These are phyloP conservation scores for Eilema sororculum DNA, from an alignment of 2,888 invertebrate genomes.

Conservation along the genomic window DNA sequence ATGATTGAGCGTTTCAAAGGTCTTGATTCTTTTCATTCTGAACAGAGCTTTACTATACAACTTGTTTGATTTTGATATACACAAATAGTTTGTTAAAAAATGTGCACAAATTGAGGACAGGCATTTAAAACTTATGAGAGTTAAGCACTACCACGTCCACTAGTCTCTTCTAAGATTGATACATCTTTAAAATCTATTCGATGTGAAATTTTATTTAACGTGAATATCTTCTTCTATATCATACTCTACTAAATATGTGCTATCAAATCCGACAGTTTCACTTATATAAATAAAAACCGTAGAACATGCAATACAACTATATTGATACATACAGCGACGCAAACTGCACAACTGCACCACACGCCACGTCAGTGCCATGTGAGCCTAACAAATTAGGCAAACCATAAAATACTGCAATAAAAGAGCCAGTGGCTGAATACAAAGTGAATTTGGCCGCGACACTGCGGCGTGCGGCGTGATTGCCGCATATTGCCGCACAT, in stretches of 20 bases:
- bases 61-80: not conserved
- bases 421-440: conserved; percentile 22
- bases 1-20: not conserved
- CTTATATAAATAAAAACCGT: not conserved
- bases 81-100: too few species aligned
- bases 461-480: conserved; percentile 19
- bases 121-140: too few species aligned
- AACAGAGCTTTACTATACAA: not conserved
- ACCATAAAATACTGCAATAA: conserved; percentile 35
- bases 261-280: not conserved
- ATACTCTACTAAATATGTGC: too few species aligned
- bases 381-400: conserved; percentile 30
- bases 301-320: not conserved
- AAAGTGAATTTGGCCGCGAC: conserved; percentile 35
- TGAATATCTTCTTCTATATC: too few species aligned
- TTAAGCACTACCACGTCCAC: too few species aligned
- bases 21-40: not conserved
- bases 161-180: not conserved
- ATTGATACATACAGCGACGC: not conserved
- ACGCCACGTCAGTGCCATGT: conserved; percentile 21
- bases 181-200: not conserved
- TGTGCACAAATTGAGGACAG: too few species aligned
- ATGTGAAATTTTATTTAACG: too few species aligned
- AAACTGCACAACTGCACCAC: not conserved
- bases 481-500: conserved; percentile 33